Evolutionary conservation across 1,140 invertebrate genomes (phyloP).

Genomic region (Pseudomyrmex flavicornis): DNA sequence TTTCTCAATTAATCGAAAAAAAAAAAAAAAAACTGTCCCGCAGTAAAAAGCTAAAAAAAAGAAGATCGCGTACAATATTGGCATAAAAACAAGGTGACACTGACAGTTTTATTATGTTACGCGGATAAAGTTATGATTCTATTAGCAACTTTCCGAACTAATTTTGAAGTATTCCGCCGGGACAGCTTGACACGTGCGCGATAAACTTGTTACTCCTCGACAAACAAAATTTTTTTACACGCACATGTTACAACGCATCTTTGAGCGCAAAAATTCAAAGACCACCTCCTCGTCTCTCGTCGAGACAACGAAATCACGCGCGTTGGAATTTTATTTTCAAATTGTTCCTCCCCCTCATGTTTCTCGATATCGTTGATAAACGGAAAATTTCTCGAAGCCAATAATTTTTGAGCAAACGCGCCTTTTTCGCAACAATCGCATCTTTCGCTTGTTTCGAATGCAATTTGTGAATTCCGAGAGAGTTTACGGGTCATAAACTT

Average conservation of each 20-base stretch:
- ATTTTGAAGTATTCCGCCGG: conserved; percentile 68
- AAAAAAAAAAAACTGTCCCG: no score
- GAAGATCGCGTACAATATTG: not conserved
- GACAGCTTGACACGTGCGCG: conserved; percentile 60
- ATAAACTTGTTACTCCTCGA: conserved; percentile 41
- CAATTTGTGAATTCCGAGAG: not conserved
- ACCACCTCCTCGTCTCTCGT: not conserved
- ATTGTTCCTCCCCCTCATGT: no score
- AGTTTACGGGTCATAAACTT: conserved; percentile 49
- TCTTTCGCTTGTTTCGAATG: not conserved
- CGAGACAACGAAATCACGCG: not conserved
- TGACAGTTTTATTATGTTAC: conserved; percentile 42
- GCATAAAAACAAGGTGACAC: conserved; percentile 30
- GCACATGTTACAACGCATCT: not conserved
- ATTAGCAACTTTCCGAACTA: conserved; percentile 71
- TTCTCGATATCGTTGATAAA: no score
- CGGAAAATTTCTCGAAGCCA: no score
- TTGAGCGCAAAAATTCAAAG: not conserved
- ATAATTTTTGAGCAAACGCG: no score
- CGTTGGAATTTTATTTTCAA: no score
- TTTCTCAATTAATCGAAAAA: not conserved
- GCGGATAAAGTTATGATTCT: conserved; percentile 65
- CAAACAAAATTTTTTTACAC: conserved; percentile 29
- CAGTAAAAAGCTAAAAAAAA: not conserved
- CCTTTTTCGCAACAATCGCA: no score